Conservation (phyloP, 1,140 invertebrate species). For the Gerris buenoi region DNA sequence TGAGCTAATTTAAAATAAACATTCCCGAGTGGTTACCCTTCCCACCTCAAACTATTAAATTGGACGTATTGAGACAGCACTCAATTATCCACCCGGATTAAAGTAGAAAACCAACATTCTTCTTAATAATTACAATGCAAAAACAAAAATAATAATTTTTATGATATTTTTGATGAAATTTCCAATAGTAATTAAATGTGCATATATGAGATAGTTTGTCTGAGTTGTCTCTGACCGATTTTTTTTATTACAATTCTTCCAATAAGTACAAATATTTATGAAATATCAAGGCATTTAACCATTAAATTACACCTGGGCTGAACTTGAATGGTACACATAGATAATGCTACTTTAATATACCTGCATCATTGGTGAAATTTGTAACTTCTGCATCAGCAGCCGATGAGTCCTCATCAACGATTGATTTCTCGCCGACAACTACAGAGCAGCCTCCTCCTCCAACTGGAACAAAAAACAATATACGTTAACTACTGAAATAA, state of each 20-base stretch:
- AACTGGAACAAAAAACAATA: conserved; percentile 5
- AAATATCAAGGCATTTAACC: neutral
- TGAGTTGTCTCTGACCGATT: no score
- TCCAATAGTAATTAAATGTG: no score
- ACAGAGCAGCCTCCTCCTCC: conserved; percentile 18
- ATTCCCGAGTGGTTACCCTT: no score
- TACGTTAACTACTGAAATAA: conserved; percentile 1
- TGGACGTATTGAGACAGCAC: no score
- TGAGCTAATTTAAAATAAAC: no score
- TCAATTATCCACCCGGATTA: neutral
- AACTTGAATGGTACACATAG: no score
- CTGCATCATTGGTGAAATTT: conserved; percentile 33
- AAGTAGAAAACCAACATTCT: neutral
- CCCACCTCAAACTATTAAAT: no score
- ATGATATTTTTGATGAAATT: no score
- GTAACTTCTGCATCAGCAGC: conserved; percentile 39
- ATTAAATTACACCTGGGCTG: neutral
- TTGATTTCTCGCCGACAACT: conserved; percentile 17
- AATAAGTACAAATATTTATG: neutral
- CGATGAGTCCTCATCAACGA: conserved; percentile 32
- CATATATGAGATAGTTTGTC: no score
- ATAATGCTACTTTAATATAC: no score
- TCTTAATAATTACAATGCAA: neutral
- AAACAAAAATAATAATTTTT: neutral
- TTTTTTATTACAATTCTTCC: neutral